Evolutionary conservation across 2,113 vertebrate genomes (phyloP).

Genomic region (Corythornis madagascariensis): DNA sequence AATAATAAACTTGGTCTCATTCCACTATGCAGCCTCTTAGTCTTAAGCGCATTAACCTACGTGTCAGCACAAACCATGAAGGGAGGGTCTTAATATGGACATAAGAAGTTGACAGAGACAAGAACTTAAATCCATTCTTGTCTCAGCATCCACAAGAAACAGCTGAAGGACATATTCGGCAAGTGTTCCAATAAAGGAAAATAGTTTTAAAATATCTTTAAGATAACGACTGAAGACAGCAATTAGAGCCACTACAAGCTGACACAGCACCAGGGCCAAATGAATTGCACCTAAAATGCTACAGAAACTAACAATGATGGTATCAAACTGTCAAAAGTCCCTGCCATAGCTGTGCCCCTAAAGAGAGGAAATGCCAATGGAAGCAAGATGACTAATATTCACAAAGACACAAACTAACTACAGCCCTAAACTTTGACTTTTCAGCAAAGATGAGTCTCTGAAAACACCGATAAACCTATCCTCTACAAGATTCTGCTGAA

Average conservation of each 20-base stretch:
- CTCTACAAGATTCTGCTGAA: background rate
- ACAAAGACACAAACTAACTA: background rate
- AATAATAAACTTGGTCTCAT: background rate
- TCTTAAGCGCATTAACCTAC: fast-evolving
- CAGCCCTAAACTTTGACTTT: background rate
- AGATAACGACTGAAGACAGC: background rate
- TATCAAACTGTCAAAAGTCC: background rate
- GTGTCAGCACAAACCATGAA: fast-evolving
- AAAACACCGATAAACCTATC: background rate
- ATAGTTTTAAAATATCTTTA: background rate
- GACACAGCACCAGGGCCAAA: background rate
- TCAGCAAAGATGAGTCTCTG: background rate
- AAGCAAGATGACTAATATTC: background rate
- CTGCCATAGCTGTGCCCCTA: background rate
- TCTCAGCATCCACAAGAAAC: background rate
- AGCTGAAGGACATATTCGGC: background rate
- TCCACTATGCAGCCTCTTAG: background rate
- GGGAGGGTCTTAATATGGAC: background rate
- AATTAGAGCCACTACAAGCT: background rate
- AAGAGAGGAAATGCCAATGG: background rate
- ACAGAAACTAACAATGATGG: background rate
- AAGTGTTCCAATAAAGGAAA: background rate
- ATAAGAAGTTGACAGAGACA: background rate
- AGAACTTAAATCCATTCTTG: background rate
- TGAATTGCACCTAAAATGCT: background rate